phyloP scores from a whole-genome alignment of 35 echinoderm and acorn worm genomes.

The Ophiothrix spiculata region DNA sequence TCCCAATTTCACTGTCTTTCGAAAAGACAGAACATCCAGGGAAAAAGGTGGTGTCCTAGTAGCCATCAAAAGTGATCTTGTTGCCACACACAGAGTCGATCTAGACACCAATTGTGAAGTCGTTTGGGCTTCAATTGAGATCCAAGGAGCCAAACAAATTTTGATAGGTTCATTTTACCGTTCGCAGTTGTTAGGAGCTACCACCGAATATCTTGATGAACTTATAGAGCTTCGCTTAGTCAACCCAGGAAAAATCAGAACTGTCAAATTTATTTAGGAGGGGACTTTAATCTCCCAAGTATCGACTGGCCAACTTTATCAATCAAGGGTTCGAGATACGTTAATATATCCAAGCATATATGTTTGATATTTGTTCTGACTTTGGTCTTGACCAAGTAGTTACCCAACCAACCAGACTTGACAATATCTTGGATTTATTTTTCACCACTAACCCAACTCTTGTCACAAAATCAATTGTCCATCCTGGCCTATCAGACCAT shows the following conservation, averaged over 20 bases:
- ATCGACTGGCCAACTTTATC: not conserved
- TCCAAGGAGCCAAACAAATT: not conserved
- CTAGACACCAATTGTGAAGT: constrained; percentile 20
- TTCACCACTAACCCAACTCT: not conserved
- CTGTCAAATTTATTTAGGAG: not conserved
- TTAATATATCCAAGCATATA: not conserved
- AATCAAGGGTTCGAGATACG: not conserved
- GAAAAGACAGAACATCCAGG: not conserved
- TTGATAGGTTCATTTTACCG: constrained; percentile 10
- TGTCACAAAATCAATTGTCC: not conserved
- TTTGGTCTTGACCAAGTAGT: not conserved
- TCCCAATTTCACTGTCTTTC: not conserved
- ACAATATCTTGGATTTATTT: not conserved
- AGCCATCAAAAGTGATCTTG: constrained; percentile 11
- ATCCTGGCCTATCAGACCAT: constrained; percentile 4
- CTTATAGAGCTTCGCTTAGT: not conserved
- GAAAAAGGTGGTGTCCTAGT: constrained; percentile 7
- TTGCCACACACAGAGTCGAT: constrained; percentile 26
- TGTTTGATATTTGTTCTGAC: not conserved
- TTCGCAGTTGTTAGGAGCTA: not conserved
- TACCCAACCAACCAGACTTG: not conserved
- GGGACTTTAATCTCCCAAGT: not conserved
- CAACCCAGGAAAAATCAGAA: not conserved
- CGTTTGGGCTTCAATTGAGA: constrained; percentile 10
- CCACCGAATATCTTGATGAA: constrained; percentile 2